Evolutionary conservation across 2,888 invertebrate genomes (phyloP).

Genomic region (Mesorhabditis sp.): DNA sequence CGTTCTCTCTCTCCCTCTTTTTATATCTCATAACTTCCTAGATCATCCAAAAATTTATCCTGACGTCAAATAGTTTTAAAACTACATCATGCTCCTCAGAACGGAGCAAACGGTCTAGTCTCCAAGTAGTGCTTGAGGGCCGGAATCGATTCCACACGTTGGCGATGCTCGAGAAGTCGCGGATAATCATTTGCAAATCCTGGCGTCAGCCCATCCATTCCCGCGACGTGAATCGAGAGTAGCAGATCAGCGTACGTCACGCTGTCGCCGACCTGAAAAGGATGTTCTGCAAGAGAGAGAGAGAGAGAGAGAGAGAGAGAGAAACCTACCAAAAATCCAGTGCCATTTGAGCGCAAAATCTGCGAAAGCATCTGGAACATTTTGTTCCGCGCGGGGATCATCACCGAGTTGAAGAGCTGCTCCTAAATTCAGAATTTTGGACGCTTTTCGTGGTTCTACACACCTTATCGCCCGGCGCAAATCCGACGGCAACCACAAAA

Average conservation of each 20-base stretch:
- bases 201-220: neutral
- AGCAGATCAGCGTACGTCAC: slow-evolving; percentile 6
- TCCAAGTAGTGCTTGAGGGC: neutral
- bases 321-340: slow-evolving; percentile 5
- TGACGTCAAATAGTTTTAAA: too few species aligned
- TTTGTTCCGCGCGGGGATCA: neutral
- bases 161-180: neutral
- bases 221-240: slow-evolving; percentile 5
- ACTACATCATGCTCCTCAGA: neutral
- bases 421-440: neutral
- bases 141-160: slow-evolving; percentile 1
- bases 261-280: neutral
- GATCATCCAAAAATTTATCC: too few species aligned
- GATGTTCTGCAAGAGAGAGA: too few species aligned
- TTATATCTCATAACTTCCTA: too few species aligned
- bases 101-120: neutral
- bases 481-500: slow-evolving; percentile 26
- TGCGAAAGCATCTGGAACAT: neutral
- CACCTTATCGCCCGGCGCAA: slow-evolving; percentile 27
- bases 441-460: neutral
- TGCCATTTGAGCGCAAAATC: neutral
- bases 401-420: neutral
- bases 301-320: too few species aligned
- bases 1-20: too few species aligned
- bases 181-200: neutral